Conservation (phyloP, 2,797 vertebrate species). For the Pseudocheirus occidentalis region DNA sequence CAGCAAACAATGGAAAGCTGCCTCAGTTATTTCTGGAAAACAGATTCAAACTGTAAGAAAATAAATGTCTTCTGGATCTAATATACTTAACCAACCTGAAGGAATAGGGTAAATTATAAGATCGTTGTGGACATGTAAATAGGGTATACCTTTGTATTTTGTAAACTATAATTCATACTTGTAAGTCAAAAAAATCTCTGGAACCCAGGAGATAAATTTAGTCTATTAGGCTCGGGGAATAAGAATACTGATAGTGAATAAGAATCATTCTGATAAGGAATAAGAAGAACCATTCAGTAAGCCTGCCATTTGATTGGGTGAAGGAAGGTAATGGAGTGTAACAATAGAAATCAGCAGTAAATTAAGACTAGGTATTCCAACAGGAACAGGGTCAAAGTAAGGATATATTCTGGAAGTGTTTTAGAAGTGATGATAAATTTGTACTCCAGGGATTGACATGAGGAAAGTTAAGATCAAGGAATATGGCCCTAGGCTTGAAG, state of each 20-base stretch:
- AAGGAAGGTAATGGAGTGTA: constrained; percentile 14
- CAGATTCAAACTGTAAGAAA: constrained; percentile 32
- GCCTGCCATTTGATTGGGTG: constrained; percentile 37
- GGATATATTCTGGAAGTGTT: constrained; percentile 51
- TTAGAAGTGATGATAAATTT: constrained; percentile 39
- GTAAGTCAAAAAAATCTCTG: constrained; percentile 36
- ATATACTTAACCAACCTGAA: constrained; percentile 7
- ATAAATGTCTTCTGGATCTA: not conserved
- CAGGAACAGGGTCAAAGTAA: constrained; percentile 29
- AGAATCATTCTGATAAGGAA: constrained; percentile 38
- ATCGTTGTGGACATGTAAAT: constrained; percentile 24
- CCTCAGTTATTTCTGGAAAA: constrained; percentile 35
- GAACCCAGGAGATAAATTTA: constrained; percentile 29
- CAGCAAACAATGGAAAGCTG: not conserved
- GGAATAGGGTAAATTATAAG: not conserved
- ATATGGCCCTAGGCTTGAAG: constrained; percentile 32
- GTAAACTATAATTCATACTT: constrained; percentile 30
- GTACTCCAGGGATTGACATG: constrained; percentile 14
- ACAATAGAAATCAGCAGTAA: constrained; percentile 40
- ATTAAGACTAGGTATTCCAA: constrained; percentile 52
- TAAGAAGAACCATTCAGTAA: constrained; percentile 42
- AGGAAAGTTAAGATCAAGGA: constrained; percentile 51
- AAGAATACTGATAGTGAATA: constrained; percentile 25
- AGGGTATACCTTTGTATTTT: not conserved
- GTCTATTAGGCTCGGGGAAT: not conserved